Percentiles rank a stretch among this genome's conserved stretches.
These are phyloP conservation scores for Caenorhabditis angaria DNA, from an alignment of 2,888 invertebrate genomes.

Conservation along the genomic window DNA sequence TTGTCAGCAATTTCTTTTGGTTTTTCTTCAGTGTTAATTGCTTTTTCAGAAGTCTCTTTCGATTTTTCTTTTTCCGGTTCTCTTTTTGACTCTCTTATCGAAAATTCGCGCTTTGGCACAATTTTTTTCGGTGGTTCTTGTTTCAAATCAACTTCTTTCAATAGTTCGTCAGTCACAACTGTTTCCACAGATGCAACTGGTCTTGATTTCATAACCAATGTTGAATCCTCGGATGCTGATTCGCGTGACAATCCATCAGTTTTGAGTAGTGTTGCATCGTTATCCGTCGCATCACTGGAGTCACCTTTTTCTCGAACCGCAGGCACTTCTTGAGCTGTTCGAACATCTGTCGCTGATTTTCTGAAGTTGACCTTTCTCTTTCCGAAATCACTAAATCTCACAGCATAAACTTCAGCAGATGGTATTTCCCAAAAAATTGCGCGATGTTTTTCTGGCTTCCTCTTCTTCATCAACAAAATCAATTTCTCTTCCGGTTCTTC, in stretches of 20 bases:
- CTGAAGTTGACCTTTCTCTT: slow-evolving; percentile 14
- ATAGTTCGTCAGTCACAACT: too few relatives aligned
- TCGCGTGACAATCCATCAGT: background rate
- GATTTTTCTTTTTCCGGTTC: too few relatives aligned
- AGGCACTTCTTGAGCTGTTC: slow-evolving; percentile 33
- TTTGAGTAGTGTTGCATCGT: slow-evolving; percentile 20
- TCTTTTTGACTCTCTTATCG: too few relatives aligned
- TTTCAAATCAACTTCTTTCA: background rate
- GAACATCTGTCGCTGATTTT: slow-evolving; percentile 12
- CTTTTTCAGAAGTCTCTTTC: too few relatives aligned
- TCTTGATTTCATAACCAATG: background rate
- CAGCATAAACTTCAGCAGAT: slow-evolving; percentile 28
- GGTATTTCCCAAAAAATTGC: slow-evolving; percentile 19
- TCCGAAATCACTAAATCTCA: slow-evolving; percentile 9
- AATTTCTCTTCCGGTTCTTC: background rate
- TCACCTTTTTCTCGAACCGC: slow-evolving; percentile 30
- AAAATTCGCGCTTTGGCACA: too few relatives aligned
- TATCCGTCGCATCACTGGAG: slow-evolving; percentile 30
- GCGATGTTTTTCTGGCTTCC: background rate
- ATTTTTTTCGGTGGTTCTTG: background rate
- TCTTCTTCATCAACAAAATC: background rate
- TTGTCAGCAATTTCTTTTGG: too few relatives aligned
- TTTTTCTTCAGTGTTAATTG: too few relatives aligned
- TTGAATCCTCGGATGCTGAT: slow-evolving; percentile 5
- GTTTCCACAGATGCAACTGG: background rate